Percentiles rank a stretch among this genome's conserved stretches.
These are phyloP conservation scores for Aphrophora alni DNA, from an alignment of 2,888 invertebrate species.

Conservation along the genomic window DNA sequence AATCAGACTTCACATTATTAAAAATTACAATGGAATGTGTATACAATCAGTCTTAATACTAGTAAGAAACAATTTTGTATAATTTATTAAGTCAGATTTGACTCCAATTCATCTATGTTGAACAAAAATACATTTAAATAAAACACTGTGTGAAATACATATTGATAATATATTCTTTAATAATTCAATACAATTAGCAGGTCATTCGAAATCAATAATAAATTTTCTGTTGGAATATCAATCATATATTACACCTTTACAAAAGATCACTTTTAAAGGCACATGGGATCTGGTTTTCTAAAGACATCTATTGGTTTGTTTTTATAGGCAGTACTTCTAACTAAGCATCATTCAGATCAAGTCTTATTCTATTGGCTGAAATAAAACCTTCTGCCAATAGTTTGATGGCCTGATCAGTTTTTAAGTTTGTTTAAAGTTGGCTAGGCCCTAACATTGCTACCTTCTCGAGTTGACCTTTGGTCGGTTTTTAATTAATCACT, in stretches of 20 bases:
- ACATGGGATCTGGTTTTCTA: not conserved
- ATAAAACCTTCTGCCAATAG: not conserved
- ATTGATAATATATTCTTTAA: too few relatives aligned
- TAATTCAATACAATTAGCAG: not conserved
- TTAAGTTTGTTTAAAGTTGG: not conserved
- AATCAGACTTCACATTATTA: too few relatives aligned
- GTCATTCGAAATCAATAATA: not conserved
- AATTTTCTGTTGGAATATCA: not conserved
- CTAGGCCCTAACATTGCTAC: not conserved
- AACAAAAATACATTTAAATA: too few relatives aligned
- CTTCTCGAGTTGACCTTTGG: not conserved
- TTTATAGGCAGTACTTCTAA: not conserved
- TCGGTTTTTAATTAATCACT: not conserved
- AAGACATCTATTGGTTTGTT: not conserved
- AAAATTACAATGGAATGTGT: too few relatives aligned
- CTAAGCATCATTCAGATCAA: not conserved
- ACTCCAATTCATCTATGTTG: too few relatives aligned
- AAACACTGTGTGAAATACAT: too few relatives aligned
- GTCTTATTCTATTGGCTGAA: not conserved
- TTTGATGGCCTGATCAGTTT: not conserved
- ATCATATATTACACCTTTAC: not conserved
- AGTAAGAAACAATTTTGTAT: too few relatives aligned
- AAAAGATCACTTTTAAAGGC: not conserved
- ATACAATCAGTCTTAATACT: too few relatives aligned
- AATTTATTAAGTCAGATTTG: too few relatives aligned